Conservation (phyloP, 2,888 invertebrate genomes). For the Pammene aurita region DNA sequence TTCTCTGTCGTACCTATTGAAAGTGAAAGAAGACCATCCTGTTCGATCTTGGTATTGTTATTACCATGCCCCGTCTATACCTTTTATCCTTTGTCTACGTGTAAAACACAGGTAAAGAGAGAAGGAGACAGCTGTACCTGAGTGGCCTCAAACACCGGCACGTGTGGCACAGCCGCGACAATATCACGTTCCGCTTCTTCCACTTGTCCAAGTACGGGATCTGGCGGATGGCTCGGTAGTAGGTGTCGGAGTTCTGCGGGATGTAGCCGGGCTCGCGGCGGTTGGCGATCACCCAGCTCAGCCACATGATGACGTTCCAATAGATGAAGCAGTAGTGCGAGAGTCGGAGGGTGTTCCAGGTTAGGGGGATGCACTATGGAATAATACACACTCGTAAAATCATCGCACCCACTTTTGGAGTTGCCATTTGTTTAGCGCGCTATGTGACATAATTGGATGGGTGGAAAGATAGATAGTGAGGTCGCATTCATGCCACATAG, state of each 20-base stretch:
- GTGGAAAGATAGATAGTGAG: too few relatives aligned
- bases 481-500: too few relatives aligned
- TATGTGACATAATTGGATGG: too few relatives aligned
- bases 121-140: conserved; percentile 10
- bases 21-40: too few relatives aligned
- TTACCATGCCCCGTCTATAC: too few relatives aligned
- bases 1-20: too few relatives aligned
- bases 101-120: too few relatives aligned
- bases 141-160: conserved; percentile 94
- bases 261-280: conserved; percentile 95
- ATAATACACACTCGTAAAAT: too few relatives aligned
- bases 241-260: conserved; percentile 94
- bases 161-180: conserved; percentile 94
- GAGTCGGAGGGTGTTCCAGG: conserved; percentile 93
- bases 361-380: conserved; percentile 91
- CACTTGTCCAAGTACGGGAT: conserved; percentile 96
- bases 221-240: conserved; percentile 94
- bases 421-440: too few relatives aligned
- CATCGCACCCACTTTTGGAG: too few relatives aligned
- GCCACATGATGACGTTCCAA: conserved; percentile 96
- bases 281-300: conserved; percentile 95
- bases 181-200: conserved; percentile 92
- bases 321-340: conserved; percentile 96
- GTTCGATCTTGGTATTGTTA: too few relatives aligned
- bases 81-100: too few relatives aligned